These are phyloP conservation scores for Odontamblyopus lacepedii DNA, from an alignment of 2,797 vertebrate genomes.

Conservation along the genomic window DNA sequence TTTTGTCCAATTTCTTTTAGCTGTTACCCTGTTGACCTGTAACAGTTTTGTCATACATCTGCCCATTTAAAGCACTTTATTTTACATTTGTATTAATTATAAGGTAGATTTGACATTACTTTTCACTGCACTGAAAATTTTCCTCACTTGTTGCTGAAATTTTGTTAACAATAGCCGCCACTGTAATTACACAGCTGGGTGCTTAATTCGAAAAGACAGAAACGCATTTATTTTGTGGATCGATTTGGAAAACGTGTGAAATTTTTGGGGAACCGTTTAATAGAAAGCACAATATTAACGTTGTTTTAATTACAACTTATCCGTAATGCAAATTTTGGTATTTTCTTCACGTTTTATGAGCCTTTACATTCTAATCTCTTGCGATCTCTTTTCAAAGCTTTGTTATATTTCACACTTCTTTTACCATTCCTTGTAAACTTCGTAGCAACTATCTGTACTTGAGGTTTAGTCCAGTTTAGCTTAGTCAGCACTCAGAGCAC, in stretches of 20 bases:
- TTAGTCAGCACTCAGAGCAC: constrained; percentile 46
- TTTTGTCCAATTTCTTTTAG: neutral
- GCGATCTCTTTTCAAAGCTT: neutral
- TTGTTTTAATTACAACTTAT: too few relatives aligned
- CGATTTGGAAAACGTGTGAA: neutral
- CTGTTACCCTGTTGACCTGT: neutral
- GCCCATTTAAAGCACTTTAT: neutral
- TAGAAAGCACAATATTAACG: neutral
- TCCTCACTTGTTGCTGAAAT: constrained; percentile 36
- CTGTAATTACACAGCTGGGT: constrained; percentile 41
- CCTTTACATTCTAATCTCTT: neutral
- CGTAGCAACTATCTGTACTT: constrained; percentile 1
- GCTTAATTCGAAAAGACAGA: constrained; percentile 24
- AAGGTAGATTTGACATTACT: neutral
- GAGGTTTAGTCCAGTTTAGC: constrained; percentile 30
- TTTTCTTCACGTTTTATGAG: neutral
- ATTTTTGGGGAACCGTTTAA: neutral
- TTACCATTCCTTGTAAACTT: constrained; percentile 38
- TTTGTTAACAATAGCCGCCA: constrained; percentile 38
- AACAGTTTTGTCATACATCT: neutral
- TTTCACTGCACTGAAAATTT: neutral
- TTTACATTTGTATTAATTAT: neutral
- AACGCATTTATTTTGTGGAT: constrained; percentile 4
- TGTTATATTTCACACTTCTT: constrained; percentile 39
- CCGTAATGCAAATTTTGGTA: too few relatives aligned